Conservation (phyloP, 2,797 vertebrate species). For the Aulostomus chinensis region DNA sequence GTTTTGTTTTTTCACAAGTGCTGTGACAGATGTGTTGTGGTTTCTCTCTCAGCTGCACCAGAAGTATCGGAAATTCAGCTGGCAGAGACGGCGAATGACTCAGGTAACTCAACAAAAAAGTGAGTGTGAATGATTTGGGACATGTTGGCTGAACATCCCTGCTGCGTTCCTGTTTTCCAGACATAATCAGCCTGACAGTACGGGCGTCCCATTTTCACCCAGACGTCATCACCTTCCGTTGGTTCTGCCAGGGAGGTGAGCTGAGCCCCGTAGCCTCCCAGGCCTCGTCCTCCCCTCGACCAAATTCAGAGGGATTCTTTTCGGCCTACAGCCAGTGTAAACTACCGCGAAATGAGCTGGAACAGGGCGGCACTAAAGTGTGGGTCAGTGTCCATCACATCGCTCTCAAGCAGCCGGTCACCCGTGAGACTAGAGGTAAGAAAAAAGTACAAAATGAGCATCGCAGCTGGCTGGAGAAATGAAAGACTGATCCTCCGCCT, state of each 20-base stretch:
- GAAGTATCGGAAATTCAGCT: slow-evolving; percentile 82
- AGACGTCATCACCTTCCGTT: slow-evolving; percentile 83
- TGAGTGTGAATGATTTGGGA: too few relatives aligned
- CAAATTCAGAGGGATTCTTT: slow-evolving; percentile 79
- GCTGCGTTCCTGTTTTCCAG: slow-evolving; percentile 41
- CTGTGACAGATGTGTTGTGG: not conserved
- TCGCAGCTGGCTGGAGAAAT: not conserved
- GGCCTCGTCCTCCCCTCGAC: slow-evolving; percentile 77
- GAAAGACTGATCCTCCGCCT: not conserved
- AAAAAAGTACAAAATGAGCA: not conserved
- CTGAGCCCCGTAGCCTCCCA: slow-evolving; percentile 79
- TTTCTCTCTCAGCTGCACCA: slow-evolving; percentile 70
- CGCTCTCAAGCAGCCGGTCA: slow-evolving; percentile 78
- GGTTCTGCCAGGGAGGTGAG: slow-evolving; percentile 84
- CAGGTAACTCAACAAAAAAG: slow-evolving; percentile 62
- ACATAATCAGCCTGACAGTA: slow-evolving; percentile 75
- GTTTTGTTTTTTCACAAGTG: not conserved
- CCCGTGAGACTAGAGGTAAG: slow-evolving; percentile 77
- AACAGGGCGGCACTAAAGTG: slow-evolving; percentile 75
- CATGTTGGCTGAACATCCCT: not conserved
- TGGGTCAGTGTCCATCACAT: slow-evolving; percentile 83
- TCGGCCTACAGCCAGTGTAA: slow-evolving; percentile 82
- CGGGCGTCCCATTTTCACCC: slow-evolving; percentile 79
- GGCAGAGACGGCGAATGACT: slow-evolving; percentile 67
- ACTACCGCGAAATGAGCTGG: slow-evolving; percentile 73